phyloP scores from a whole-genome alignment of 2,888 invertebrate genomes.

The Tupiocoris notatus region DNA sequence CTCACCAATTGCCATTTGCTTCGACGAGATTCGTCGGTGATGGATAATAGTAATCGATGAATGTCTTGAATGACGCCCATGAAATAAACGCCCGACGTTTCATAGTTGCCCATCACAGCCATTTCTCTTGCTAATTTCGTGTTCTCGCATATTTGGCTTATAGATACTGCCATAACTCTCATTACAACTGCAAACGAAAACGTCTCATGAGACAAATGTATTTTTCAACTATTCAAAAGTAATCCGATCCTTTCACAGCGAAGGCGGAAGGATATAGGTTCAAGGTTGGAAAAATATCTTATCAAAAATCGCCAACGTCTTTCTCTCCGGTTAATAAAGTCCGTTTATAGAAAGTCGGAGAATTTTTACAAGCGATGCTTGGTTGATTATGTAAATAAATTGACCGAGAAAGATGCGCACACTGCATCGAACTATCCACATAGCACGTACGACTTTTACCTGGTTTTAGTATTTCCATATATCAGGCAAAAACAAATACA shows the following conservation, averaged over 20 bases:
- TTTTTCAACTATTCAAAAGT: too few relatives aligned
- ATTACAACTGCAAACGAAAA: slow-evolving; percentile 50
- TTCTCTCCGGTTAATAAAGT: too few relatives aligned
- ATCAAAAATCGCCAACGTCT: too few relatives aligned
- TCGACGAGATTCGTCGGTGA: slow-evolving; percentile 76
- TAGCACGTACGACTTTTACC: slow-evolving; percentile 5
- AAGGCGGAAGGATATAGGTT: too few relatives aligned
- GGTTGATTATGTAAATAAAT: background rate
- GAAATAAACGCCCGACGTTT: slow-evolving; percentile 89
- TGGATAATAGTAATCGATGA: slow-evolving; percentile 74
- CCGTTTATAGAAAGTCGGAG: background rate
- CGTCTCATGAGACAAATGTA: background rate
- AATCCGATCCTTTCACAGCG: too few relatives aligned
- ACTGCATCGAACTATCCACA: background rate
- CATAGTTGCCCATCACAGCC: slow-evolving; percentile 93
- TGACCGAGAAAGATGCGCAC: background rate
- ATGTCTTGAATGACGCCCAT: slow-evolving; percentile 91
- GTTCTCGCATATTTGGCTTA: slow-evolving; percentile 91
- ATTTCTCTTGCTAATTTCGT: slow-evolving; percentile 92
- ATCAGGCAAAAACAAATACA: slow-evolving; percentile 7
- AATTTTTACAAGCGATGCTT: background rate
- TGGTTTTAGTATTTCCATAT: slow-evolving; percentile 42
- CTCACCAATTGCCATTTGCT: slow-evolving; percentile 73
- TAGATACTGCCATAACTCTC: slow-evolving; percentile 76
- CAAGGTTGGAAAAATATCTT: too few relatives aligned